Evolutionary conservation across 2,888 invertebrate genomes (phyloP).

Genomic region (Lithosia quadra): DNA sequence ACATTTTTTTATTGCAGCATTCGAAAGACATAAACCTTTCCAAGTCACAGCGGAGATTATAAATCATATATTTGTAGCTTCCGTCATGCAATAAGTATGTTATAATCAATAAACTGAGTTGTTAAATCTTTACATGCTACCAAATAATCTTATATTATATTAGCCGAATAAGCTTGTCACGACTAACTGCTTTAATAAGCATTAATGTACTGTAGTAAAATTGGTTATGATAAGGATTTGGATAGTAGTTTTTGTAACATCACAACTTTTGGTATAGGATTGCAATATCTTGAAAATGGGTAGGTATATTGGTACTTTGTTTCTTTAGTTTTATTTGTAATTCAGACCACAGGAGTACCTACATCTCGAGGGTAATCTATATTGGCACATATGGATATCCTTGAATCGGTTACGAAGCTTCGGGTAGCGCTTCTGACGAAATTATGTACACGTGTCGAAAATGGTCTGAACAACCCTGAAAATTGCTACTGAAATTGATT

Average conservation of each 20-base stretch:
- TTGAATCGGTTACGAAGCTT: too few relatives aligned
- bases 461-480: neutral
- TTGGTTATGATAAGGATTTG: neutral
- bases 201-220: neutral
- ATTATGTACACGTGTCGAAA: neutral
- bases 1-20: slow-evolving; percentile 58
- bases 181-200: neutral
- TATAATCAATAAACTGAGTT: slow-evolving; percentile 36
- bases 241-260: neutral
- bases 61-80: slow-evolving; percentile 59
- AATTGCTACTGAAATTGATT: neutral
- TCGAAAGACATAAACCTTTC: slow-evolving; percentile 59
- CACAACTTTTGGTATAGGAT: neutral
- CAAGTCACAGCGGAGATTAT: slow-evolving; percentile 53
- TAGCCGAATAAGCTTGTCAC: neutral
- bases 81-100: slow-evolving; percentile 50
- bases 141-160: neutral
- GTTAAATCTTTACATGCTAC: slow-evolving; percentile 16
- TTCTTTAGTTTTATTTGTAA: neutral
- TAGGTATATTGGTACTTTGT: neutral
- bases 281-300: neutral
- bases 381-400: neutral
- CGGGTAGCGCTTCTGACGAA: neutral
- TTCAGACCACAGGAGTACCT: neutral
- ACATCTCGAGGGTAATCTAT: too few relatives aligned